Conservation (phyloP, 2,797 vertebrate genomes). For the Dallia pectoralis region DNA sequence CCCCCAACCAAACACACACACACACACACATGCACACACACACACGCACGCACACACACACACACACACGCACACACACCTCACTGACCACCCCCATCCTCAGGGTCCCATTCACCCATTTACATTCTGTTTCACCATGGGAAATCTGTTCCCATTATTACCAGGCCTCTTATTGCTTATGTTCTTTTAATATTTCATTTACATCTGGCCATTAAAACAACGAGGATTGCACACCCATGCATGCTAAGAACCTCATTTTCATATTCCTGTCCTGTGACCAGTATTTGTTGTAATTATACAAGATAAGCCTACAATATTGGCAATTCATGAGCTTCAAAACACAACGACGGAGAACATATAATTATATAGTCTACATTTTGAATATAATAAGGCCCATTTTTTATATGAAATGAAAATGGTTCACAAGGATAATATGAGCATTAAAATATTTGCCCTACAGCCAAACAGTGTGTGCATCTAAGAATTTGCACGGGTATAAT, state of each 20-base stretch:
- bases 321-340: constrained; percentile 9
- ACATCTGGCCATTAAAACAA: constrained; percentile 37
- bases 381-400: neutral
- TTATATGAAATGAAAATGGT: neutral
- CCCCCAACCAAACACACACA: constrained; percentile 16
- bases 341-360: neutral
- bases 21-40: constrained; percentile 33
- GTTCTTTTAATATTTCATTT: constrained; percentile 54
- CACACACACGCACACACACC: constrained; percentile 36
- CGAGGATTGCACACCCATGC: constrained; percentile 12
- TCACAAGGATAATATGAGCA: neutral
- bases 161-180: constrained; percentile 51
- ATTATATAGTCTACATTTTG: neutral
- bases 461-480: no score
- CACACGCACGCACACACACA: constrained; percentile 18
- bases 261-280: neutral
- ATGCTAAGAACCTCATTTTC: constrained; percentile 5
- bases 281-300: constrained; percentile 7
- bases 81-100: constrained; percentile 34
- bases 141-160: constrained; percentile 55
- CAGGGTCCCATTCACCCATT: constrained; percentile 44
- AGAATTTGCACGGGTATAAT: no score
- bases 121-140: constrained; percentile 47
- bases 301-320: constrained; percentile 4
- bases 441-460: neutral